A percentile compares a stretch with the other conserved stretches of the same genome.
These are phyloP conservation scores for Chromis chromis DNA, from an alignment of 2,797 vertebrate species.

Conservation along the genomic window DNA sequence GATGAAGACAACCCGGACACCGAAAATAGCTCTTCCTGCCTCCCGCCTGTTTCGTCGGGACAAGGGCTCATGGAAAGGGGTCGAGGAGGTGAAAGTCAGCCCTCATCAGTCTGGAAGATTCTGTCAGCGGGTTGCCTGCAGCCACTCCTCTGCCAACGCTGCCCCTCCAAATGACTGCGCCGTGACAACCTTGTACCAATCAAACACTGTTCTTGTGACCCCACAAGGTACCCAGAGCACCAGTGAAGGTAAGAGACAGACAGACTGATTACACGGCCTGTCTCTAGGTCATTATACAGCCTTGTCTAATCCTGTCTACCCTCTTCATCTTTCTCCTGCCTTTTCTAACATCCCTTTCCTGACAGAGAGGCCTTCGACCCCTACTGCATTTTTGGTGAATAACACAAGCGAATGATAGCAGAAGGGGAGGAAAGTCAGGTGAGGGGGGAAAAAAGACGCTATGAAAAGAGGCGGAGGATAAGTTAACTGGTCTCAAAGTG, in stretches of 20 bases:
- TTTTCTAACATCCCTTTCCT: slow-evolving; percentile 36
- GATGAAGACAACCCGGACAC: slow-evolving; percentile 32
- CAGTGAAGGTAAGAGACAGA: slow-evolving; percentile 55
- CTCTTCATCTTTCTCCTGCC: slow-evolving; percentile 45
- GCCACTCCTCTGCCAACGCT: slow-evolving; percentile 48
- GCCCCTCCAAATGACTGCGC: slow-evolving; percentile 62
- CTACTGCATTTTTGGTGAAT: slow-evolving; percentile 65
- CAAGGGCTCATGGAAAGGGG: slow-evolving; percentile 54
- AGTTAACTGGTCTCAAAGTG: slow-evolving; percentile 38
- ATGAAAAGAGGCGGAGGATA: slow-evolving; percentile 28
- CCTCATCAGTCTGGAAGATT: slow-evolving; percentile 65
- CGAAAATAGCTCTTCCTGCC: slow-evolving; percentile 65
- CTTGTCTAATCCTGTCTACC: slow-evolving; percentile 54
- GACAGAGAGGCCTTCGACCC: slow-evolving; percentile 33
- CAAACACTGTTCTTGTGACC: slow-evolving; percentile 68
- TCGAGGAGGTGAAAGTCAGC: slow-evolving; percentile 66
- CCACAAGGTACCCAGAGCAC: slow-evolving; percentile 53
- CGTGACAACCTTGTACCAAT: slow-evolving; percentile 72
- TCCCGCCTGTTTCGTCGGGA: slow-evolving; percentile 39
- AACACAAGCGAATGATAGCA: slow-evolving; percentile 55
- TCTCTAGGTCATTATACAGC: slow-evolving; percentile 65
- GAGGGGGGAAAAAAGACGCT: neutral
- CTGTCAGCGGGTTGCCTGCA: slow-evolving; percentile 62
- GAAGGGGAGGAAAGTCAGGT: slow-evolving; percentile 29
- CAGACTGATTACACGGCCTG: slow-evolving; percentile 66